Evolutionary conservation across 2,113 vertebrate species (phyloP).

Genomic region (Alaudala cheleensis): DNA sequence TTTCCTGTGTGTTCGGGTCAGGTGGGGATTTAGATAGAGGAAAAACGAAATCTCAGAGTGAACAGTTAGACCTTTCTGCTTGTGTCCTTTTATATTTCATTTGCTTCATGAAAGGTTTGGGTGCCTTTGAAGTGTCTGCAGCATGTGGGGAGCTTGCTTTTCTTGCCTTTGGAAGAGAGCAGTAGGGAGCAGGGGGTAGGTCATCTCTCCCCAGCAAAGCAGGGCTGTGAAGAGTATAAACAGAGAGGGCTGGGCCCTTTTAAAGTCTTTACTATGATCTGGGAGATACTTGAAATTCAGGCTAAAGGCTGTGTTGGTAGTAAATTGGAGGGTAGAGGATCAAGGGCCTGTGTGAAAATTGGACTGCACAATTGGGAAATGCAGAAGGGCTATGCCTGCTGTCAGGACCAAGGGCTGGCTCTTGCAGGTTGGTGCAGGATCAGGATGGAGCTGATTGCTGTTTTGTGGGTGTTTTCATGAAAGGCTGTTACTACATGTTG

Average conservation of each 20-base stretch:
- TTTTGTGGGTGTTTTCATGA: background rate
- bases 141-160: background rate
- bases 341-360: background rate
- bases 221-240: background rate
- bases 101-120: background rate
- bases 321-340: conserved; percentile 26
- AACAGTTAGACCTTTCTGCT: conserved; percentile 33
- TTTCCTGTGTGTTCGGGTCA: background rate
- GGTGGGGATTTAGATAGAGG: background rate
- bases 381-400: background rate
- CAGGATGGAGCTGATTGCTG: background rate
- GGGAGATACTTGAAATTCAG: background rate
- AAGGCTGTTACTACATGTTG: background rate
- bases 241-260: background rate
- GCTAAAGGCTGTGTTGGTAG: conserved; percentile 2
- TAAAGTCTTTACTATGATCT: background rate
- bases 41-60: background rate
- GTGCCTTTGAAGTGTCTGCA: conserved; percentile 41
- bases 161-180: conserved; percentile 4
- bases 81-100: conserved; percentile 30
- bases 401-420: background rate
- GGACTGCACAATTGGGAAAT: background rate
- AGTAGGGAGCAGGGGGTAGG: background rate
- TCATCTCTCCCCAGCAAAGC: background rate
- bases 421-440: background rate